A percentile compares a stretch with the other conserved stretches of the same genome.
Conservation (phyloP, 2,113 vertebrate species). For the Aspidoscelis tigris region DNA sequence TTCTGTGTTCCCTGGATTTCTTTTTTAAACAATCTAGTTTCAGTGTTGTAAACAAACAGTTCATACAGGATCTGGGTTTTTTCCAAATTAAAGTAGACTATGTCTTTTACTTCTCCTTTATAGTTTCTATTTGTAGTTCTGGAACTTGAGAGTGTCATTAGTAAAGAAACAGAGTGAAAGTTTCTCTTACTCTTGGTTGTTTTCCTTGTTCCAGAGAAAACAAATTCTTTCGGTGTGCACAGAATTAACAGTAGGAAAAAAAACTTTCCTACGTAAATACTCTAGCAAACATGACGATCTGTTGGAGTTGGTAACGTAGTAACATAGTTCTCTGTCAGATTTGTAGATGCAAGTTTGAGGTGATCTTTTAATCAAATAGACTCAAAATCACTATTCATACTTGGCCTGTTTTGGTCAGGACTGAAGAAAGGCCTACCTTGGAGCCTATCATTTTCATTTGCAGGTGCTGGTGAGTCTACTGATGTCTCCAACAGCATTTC, state of each 20-base stretch:
- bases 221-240: neutral
- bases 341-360: neutral
- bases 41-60: neutral
- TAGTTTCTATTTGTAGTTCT: neutral
- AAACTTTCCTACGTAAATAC: neutral
- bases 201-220: neutral
- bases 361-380: neutral
- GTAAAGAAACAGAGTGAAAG: neutral
- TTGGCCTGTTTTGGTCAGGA: too few species aligned
- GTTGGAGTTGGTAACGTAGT: neutral
- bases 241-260: neutral
- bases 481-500: too few species aligned
- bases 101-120: slow-evolving; percentile 1
- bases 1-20: neutral
- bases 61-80: neutral
- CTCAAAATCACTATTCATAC: neutral
- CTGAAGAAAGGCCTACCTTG: too few species aligned
- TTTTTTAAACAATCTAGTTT: neutral
- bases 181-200: slow-evolving; percentile 5
- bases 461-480: too few species aligned
- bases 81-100: neutral
- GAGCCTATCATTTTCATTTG: too few species aligned
- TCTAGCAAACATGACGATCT: neutral
- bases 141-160: neutral
- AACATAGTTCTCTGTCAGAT: neutral